Evolutionary conservation across 1,140 invertebrate genomes (phyloP), one percentile per base, ranked within the genome.

Genomic region (Drosophila sturtevanti): DNA sequence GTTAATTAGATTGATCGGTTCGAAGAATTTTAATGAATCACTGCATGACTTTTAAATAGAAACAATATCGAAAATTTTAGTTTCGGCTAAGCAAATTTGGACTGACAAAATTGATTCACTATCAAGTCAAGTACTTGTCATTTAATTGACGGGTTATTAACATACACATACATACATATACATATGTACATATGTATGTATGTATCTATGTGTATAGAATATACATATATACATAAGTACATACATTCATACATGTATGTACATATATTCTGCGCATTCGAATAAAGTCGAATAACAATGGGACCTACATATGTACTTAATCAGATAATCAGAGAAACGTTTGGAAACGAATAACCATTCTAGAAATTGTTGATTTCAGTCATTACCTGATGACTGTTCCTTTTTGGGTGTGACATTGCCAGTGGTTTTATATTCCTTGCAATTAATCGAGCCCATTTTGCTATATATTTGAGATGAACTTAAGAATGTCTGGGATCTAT

Each of bases 341-440:
- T 31, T 31, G 7, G 1, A 31, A 31, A 31, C 27, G 5, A 6
- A 31, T 31, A 24, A 2, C 1, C 1, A 24, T 24, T 31, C 27
- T 1, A 31, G 22, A 4, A 24, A 3, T 6, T 16, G 4, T 18
- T 10, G n/a, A n/a, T n/a, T 38, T 3, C 16, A 16, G n/a, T 44
- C 5, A 41, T 44, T 80, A 89, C 84, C 84, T 84, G 76, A 51
- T 5, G 63, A 66, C 14, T 86, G 81, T 16, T 89, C 84, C 11
- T 75, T 76, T 48, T 84, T 80, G 38, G 84, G 84, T 7, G 82
- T 79, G 22, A 70, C 31, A 51, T 84, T 89, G 14, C 80, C 80
- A 14, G 81, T 89, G 0, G 85, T 89, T 41, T 85, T 89, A 66
- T 89, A 89, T 67, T 89, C 85, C 81, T 89, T 89, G 66, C 85